Base-by-base conservation (phyloP, 2,797 vertebrate genomes). In the Orientallactaga sibirica region DNA sequence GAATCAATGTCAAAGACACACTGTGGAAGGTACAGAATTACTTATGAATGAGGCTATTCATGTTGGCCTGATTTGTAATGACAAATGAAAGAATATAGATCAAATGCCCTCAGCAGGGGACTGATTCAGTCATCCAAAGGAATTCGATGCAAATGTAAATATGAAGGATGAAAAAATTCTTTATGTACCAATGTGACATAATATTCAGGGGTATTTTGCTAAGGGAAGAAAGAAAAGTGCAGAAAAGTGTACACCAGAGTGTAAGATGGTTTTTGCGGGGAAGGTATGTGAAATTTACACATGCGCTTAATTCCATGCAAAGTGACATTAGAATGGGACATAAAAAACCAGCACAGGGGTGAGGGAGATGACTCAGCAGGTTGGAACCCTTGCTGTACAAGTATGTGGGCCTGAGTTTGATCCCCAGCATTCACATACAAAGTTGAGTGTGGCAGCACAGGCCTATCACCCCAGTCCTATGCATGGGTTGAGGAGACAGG, bases 1-100 rank as follows among this genome's bases (percentile, higher is more conserved):
- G n/a, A 73, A 75, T 91, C 24, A 68, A 16, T 71, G 70, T 93
- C 64, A 80, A 74, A 87, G 71, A 74, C 29, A 92, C 70, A 68
- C 37, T 48, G 15, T 37, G 43, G 76, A 84, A 79, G 83, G 33
- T 80, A 24, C 14, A 66, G 86, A 86, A 41, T 75, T 64, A 73
- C 48, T 91, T 91, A 66, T 91, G 33, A 16, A 33, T 71, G 66
- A 78, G 15, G 2, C 62, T 33, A 77, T 82, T 80, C 24, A 66
- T 58, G 66, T 22, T 62, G 43, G 22, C 90, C 58, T 78, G 41
- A 73, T 87, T 67, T 67, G 19, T 74, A 33, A 68, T 9, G 71
- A 8, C 22, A 16, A 43, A 93, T 80, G 48, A 73, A 75, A 90
- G 14, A 33, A 73, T 74, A 20, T 0, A 73, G 80, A 3, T 62